These are phyloP conservation scores for zebrafish (Danio rerio) DNA, from an alignment of 2,113 vertebrate genomes.

Conservation along the genomic window GRCz12tu NC_133188.1:37545001-37545500, in stretches of 20 bases:
- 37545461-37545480: slow-evolving; percentile 54
- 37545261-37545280: slow-evolving; percentile 45
- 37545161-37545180: slow-evolving; percentile 23
- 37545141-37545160: slow-evolving; percentile 19
- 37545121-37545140: neutral
- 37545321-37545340: slow-evolving; percentile 32
- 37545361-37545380: slow-evolving; percentile 46
- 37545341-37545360: slow-evolving; percentile 51
- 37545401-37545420: slow-evolving; percentile 30
- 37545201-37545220: slow-evolving; percentile 49
- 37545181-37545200: slow-evolving; percentile 27
- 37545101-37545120: slow-evolving; percentile 7
- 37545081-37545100: slow-evolving; percentile 34
- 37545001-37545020: slow-evolving; percentile 6
- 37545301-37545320: slow-evolving; percentile 31
- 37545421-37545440: slow-evolving; percentile 61
- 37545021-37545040: neutral
- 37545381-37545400: slow-evolving; percentile 59
- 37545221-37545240: slow-evolving; percentile 35
- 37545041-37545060: slow-evolving; percentile 56
- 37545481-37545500: slow-evolving; percentile 6
- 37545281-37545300: slow-evolving; percentile 40
- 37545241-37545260: slow-evolving; percentile 31
- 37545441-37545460: slow-evolving; percentile 72
- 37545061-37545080: slow-evolving; percentile 48